These are phyloP conservation scores for Selenia dentaria DNA, from an alignment of 2,888 invertebrate species.

Conservation along the genomic window DNA sequence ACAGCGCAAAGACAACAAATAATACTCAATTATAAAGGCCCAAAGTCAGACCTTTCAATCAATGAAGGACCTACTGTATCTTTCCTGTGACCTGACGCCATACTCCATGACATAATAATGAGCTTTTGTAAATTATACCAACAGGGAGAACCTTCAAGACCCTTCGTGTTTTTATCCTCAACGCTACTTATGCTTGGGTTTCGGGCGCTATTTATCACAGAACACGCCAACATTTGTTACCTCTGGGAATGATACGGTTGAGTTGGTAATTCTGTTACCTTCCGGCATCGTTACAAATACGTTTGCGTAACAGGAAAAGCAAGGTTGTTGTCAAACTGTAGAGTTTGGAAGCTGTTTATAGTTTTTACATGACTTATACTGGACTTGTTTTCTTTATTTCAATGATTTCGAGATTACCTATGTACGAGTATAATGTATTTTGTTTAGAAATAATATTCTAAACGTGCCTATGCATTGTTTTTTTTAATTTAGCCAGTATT, in stretches of 20 bases:
- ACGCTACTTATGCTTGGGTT: conserved; percentile 20
- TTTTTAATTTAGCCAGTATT: no score
- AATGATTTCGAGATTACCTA: no score
- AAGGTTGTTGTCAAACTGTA: conserved; percentile 1
- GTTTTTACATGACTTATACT: no score
- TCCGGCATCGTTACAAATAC: not conserved
- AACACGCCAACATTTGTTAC: conserved; percentile 24
- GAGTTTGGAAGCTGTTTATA: no score
- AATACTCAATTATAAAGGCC: no score
- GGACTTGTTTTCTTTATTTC: no score
- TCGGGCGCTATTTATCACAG: conserved; percentile 20
- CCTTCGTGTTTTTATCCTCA: conserved; percentile 20
- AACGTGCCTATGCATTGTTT: no score
- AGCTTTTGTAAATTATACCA: conserved; percentile 40
- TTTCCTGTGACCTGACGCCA: conserved; percentile 29
- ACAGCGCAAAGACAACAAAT: no score
- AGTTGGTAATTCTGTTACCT: not conserved
- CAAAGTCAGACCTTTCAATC: no score
- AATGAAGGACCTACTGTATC: no score
- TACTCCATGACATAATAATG: conserved; percentile 47
- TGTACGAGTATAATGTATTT: no score
- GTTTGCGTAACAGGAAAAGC: not conserved
- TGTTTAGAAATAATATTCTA: no score
- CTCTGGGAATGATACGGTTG: conserved; percentile 17
- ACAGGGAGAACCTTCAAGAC: conserved; percentile 19